Evolutionary conservation across 2,797 vertebrate species (phyloP), one percentile per base, ranked within the genome.

Genomic region (Coendou prehensilis): DNA sequence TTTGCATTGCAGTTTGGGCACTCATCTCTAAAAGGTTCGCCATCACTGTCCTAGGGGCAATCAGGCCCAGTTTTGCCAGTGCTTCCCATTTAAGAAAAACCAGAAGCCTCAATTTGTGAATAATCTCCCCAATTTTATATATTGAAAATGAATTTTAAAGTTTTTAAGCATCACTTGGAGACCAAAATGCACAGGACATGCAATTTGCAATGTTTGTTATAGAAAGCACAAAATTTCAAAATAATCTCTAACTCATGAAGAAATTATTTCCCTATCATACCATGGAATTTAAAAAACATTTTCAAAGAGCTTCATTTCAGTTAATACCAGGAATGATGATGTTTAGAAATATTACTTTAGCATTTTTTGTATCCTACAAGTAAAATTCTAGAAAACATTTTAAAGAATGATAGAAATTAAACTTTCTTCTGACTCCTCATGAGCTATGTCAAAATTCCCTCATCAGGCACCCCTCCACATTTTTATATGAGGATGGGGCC

Each of bases 141-240:
- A 88, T 8, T 76, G 14, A 89, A 76, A 94, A 89, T 56, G 5
- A 94, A 84, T 37, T 76, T 76, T 50, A 76, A 71, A 87, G 52
- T 47, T 91, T 37, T 94, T 89, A 81, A 95, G 78, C 13, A 54
- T 37, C 23, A 71, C n/a, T 47, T 6, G 9, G 54, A 96, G 13
- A 93, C 2, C 52, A 91, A 82, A 85, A 7, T 57, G 50, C 56
- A 71, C 14, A 79, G 18, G 11, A 75, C 14, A 10, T 76, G 10
- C 1, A 69, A 84, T 61, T 14, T 89, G 14, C 52, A 89, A 30
- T 9, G 30, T 50, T 47, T 86, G 63, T 20, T 73, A 45, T 0
- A 92, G 26, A 92, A 96, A 94, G 23, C 59, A 45, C 45, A 83
- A 37, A 33, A 61, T 86, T 95, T 95, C 47, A 87, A 95, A 94